phyloP scores from a whole-genome alignment of 2,113 vertebrate genomes.

The Mellivora capensis region DNA sequence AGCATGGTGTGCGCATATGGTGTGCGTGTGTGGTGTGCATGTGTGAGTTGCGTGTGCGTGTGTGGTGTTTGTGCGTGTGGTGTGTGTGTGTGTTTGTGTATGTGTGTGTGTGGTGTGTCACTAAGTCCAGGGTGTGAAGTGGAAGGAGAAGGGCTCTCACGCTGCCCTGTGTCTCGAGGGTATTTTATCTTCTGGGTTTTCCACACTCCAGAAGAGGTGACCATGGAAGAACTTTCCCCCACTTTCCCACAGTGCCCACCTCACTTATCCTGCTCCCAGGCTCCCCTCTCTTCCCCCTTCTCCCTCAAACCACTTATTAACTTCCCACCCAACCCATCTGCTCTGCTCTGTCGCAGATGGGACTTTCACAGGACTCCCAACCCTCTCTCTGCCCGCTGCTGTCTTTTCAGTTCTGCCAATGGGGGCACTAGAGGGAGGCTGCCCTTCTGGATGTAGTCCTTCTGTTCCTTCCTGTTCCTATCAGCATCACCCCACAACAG shows the following conservation, averaged over 20 bases:
- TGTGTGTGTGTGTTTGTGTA: neutral
- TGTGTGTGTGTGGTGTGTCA: neutral
- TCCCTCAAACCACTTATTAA: neutral
- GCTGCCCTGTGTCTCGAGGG: neutral
- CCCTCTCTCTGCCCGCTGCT: rapidly evolving
- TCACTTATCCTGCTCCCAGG: neutral
- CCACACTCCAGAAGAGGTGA: neutral
- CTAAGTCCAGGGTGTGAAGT: neutral
- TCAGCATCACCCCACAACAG: neutral
- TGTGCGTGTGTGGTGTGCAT: neutral
- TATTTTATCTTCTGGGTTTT: neutral
- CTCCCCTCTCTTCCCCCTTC: neutral
- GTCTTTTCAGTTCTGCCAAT: neutral
- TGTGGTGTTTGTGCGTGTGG: neutral
- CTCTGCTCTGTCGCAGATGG: neutral
- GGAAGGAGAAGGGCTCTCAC: neutral
- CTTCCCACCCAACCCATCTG: neutral
- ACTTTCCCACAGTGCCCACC: too few relatives aligned
- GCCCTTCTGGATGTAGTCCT: neutral
- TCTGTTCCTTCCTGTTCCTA: neutral
- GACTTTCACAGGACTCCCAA: neutral
- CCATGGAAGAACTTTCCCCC: neutral
- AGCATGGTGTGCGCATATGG: neutral
- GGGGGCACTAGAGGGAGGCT: too few relatives aligned
- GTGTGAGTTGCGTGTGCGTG: neutral